phyloP scores from a whole-genome alignment of 2,113 vertebrate genomes.

The Labrus mixtus region DNA sequence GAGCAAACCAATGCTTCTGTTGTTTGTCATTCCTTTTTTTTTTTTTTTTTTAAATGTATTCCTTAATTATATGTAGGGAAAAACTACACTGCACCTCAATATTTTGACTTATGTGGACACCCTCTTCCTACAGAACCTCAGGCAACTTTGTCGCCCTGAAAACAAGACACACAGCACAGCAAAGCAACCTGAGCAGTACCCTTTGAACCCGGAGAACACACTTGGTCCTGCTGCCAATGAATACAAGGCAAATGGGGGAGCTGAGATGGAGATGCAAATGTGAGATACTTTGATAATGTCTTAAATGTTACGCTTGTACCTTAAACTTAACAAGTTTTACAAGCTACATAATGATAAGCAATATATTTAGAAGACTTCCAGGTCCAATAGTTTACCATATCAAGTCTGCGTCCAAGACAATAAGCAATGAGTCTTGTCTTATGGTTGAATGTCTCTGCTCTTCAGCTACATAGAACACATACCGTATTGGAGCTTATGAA shows the following conservation, averaged over 20 bases:
- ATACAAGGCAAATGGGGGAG: slow-evolving; percentile 54
- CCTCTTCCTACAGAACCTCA: slow-evolving; percentile 67
- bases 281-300: slow-evolving; percentile 31
- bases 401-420: not conserved
- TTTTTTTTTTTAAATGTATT: not conserved
- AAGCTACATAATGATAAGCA: slow-evolving; percentile 2
- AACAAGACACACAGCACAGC: slow-evolving; percentile 31
- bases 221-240: slow-evolving; percentile 41
- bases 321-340: slow-evolving; percentile 18
- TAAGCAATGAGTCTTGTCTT: not conserved
- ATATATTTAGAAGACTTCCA: not conserved
- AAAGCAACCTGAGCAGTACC: slow-evolving; percentile 70
- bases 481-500: not conserved
- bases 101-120: not conserved
- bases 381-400: not conserved
- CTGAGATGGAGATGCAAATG: slow-evolving; percentile 70
- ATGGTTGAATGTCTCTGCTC: not conserved
- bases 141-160: slow-evolving; percentile 70
- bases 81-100: not conserved
- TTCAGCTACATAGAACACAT: not conserved
- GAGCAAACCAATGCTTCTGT: not conserved
- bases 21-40: not conserved
- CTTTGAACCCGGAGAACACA: slow-evolving; percentile 63
- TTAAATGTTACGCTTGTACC: slow-evolving; percentile 13
- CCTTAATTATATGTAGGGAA: not conserved